Evolutionary conservation across 2,113 vertebrate species (phyloP).

Genomic region (Callopanchax toddi): DNA sequence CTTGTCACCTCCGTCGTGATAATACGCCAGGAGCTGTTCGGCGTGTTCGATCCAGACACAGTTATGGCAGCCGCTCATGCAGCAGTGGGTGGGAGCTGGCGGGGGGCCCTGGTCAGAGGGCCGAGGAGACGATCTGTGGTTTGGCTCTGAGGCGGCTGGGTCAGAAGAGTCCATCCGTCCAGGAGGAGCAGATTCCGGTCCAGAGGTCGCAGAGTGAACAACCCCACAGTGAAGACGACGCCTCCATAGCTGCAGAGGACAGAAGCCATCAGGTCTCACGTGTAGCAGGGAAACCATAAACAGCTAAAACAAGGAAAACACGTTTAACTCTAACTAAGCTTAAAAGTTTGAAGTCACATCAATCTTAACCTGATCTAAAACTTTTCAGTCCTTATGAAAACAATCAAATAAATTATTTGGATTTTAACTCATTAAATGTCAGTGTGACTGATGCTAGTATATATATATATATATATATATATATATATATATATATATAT

Average conservation of each 20-base stretch:
- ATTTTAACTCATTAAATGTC: too few relatives aligned
- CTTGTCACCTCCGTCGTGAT: slow-evolving; percentile 79
- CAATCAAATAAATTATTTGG: too few relatives aligned
- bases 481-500: too few relatives aligned
- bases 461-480: too few relatives aligned
- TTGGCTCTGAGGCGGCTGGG: rapidly evolving
- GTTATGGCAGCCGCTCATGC: slow-evolving; percentile 92
- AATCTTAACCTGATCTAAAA: too few relatives aligned
- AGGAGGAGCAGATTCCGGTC: rapidly evolving
- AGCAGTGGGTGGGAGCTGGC: slow-evolving; percentile 85
- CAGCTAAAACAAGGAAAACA: slow-evolving; percentile 45
- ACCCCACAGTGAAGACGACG: slow-evolving; percentile 1
- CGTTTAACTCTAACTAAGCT: too few relatives aligned
- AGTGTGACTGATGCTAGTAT: too few relatives aligned
- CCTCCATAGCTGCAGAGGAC: not conserved
- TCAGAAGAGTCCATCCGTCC: rapidly evolving
- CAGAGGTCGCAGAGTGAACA: not conserved
- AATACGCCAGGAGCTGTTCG: slow-evolving; percentile 82
- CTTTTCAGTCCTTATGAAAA: too few relatives aligned
- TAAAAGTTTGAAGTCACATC: too few relatives aligned
- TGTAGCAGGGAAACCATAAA: slow-evolving; percentile 24
- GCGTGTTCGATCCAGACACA: slow-evolving; percentile 92
- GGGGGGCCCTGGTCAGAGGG: slow-evolving; percentile 46
- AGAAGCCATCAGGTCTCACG: not conserved
- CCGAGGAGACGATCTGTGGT: slow-evolving; percentile 4